phyloP scores from a whole-genome alignment of 2,797 vertebrate genomes.

The Sebastes kiyomatsui region DNA sequence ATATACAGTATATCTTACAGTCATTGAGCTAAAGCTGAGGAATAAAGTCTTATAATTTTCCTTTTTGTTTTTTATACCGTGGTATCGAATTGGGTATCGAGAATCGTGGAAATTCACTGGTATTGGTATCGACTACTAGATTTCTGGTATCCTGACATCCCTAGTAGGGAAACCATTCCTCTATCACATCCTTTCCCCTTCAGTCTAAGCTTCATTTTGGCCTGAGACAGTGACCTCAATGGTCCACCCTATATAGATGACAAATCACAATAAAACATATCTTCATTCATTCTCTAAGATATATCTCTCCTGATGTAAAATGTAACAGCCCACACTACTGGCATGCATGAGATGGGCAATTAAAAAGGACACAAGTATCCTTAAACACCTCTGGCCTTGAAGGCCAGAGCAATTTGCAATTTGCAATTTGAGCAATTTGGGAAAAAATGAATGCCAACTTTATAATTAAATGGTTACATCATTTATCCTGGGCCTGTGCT shows the following conservation, averaged over 20 bases:
- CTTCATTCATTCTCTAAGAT: neutral
- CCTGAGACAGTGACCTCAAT: constrained; percentile 15
- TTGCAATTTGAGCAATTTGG: neutral
- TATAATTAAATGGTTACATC: neutral
- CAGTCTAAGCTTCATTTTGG: constrained; percentile 32
- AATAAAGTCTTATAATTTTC: too few relatives aligned
- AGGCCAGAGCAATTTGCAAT: neutral
- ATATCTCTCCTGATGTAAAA: neutral
- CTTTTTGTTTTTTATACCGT: too few relatives aligned
- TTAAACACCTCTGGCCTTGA: neutral
- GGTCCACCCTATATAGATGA: neutral
- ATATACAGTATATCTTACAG: too few relatives aligned
- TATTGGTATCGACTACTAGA: too few relatives aligned
- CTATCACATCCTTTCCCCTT: constrained; percentile 18
- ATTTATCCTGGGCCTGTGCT: neutral
- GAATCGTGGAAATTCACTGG: too few relatives aligned
- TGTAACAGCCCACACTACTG: neutral
- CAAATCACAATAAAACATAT: neutral
- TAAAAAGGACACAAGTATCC: neutral
- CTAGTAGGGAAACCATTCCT: neutral
- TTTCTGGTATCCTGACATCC: too few relatives aligned
- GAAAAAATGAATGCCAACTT: rapidly evolving
- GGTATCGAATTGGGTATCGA: too few relatives aligned
- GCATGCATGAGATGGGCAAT: neutral
- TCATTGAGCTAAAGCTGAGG: too few relatives aligned